phyloP scores from a whole-genome alignment of 2,113 vertebrate genomes.

The Gulo gulo region DNA sequence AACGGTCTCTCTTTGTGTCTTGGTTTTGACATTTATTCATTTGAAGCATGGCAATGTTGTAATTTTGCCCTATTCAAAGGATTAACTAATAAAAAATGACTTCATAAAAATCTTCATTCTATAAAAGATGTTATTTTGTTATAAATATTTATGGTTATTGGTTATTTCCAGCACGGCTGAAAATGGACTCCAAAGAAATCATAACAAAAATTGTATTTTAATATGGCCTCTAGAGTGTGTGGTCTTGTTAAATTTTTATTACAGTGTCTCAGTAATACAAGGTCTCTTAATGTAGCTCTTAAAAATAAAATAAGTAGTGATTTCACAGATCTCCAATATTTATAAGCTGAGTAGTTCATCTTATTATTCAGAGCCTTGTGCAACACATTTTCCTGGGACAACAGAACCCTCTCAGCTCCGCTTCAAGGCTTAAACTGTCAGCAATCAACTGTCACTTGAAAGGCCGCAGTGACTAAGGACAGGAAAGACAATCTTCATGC shows the following conservation, averaged over 20 bases:
- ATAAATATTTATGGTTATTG: slow-evolving; percentile 36
- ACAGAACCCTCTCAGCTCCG: neutral
- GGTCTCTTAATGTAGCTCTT: neutral
- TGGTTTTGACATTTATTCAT: neutral
- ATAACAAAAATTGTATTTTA: slow-evolving; percentile 24
- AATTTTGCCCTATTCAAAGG: neutral
- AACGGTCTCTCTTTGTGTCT: neutral
- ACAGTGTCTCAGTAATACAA: neutral
- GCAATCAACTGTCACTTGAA: neutral
- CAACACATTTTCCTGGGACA: neutral
- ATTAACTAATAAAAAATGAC: neutral
- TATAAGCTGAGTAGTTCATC: neutral
- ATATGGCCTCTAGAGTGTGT: neutral
- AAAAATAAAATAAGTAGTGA: slow-evolving; percentile 16
- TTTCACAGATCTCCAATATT: neutral
- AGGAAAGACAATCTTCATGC: neutral
- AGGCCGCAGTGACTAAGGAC: neutral
- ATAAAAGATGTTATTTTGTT: neutral
- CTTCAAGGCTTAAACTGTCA: neutral
- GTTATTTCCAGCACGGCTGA: neutral
- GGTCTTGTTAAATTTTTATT: slow-evolving; percentile 44
- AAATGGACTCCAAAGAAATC: neutral
- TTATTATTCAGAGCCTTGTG: neutral
- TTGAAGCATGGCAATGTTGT: neutral
- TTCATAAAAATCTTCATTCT: neutral